Percentiles rank a stretch among this genome's conserved stretches.
These are phyloP conservation scores for Steromphala cineraria DNA, from an alignment of 2,888 invertebrate species.

Conservation along the genomic window DNA sequence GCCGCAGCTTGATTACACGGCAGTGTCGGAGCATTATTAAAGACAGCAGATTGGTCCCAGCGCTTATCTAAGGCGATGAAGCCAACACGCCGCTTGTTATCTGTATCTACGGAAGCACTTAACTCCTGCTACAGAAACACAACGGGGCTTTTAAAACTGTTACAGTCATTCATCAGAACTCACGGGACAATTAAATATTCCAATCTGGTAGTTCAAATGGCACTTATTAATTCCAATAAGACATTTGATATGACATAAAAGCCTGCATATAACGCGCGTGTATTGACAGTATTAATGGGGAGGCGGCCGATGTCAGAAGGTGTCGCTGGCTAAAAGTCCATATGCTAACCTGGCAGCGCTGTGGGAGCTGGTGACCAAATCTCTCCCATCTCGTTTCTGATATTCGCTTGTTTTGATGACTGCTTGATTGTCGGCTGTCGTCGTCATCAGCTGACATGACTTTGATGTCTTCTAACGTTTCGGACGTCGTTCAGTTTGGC, in stretches of 20 bases:
- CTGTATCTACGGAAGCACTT: neutral
- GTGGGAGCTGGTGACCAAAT: neutral
- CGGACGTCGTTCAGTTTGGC: neutral
- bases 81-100: neutral
- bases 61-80: neutral
- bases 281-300: neutral
- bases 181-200: constrained; percentile 14
- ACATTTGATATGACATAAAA: constrained; percentile 11
- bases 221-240: constrained; percentile 18
- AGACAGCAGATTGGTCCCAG: neutral
- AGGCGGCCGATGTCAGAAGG: neutral
- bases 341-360: neutral
- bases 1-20: too few species aligned
- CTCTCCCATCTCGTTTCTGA: neutral
- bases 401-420: neutral
- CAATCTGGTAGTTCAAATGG: constrained; percentile 4
- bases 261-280: neutral
- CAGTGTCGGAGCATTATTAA: neutral
- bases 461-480: neutral
- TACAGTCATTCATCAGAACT: constrained; percentile 8
- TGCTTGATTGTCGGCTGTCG: neutral
- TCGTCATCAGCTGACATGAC: neutral
- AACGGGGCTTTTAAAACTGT: neutral
- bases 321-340: neutral
- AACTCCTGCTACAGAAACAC: neutral